These are phyloP conservation scores for Blastobasis lacticolella DNA, from an alignment of 2,888 invertebrate genomes.

Conservation along the genomic window DNA sequence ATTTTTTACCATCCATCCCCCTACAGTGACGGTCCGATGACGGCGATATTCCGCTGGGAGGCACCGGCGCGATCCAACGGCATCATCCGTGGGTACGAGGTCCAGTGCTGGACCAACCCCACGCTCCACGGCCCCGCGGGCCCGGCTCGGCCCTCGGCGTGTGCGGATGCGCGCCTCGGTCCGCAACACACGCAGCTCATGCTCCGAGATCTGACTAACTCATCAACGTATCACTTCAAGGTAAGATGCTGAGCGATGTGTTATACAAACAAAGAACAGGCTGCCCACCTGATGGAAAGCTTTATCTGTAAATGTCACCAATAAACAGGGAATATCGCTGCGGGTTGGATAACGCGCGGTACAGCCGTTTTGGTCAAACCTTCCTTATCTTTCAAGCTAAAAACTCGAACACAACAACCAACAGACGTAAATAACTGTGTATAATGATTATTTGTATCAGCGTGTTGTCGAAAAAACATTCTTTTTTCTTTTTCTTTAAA, in stretches of 20 bases:
- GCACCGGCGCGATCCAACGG: slow-evolving; percentile 84
- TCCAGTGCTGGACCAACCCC: slow-evolving; percentile 78
- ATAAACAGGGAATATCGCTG: no score
- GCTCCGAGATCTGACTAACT: slow-evolving; percentile 70
- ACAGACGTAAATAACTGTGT: no score
- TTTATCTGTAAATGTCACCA: no score
- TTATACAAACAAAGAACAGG: background rate
- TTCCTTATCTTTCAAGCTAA: no score
- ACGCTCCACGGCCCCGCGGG: slow-evolving; percentile 12
- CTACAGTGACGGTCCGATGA: slow-evolving; percentile 50
- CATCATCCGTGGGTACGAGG: slow-evolving; percentile 81
- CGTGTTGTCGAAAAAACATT: no score
- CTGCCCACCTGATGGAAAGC: no score
- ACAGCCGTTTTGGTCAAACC: no score
- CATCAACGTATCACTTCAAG: slow-evolving; percentile 80
- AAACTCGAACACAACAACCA: no score
- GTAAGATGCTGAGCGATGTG: slow-evolving; percentile 35
- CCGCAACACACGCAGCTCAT: slow-evolving; percentile 73
- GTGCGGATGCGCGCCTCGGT: slow-evolving; percentile 64
- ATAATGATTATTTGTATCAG: no score
- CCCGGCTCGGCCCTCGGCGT: slow-evolving; percentile 61
- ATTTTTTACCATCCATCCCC: no score
- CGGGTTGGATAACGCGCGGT: no score
- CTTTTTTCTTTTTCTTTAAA: no score
- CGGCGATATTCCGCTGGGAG: slow-evolving; percentile 87